Base-by-base conservation (phyloP, 2,113 vertebrate species). In the Indicator indicator region DNA sequence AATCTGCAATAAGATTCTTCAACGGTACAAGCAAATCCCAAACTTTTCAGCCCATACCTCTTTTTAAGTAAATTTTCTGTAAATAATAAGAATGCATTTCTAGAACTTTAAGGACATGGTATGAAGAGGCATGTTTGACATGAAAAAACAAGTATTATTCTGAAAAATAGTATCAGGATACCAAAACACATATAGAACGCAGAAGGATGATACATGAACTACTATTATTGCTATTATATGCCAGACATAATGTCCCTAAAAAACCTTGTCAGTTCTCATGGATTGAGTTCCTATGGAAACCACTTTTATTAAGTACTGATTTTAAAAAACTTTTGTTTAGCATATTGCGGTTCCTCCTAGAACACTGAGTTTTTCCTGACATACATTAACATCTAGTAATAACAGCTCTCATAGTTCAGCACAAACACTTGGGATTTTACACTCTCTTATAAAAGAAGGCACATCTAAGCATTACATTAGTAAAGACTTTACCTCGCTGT, bases 271-370 rank as follows among this genome's bases (percentile, higher is more conserved):
- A 93, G 68, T 71, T 94, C 64, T 83, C 85, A 48, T 33, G 63
- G 33, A 93, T 77, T 85, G 72, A 89, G 84, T 89, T 93, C 86
- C 82, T 94, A 93, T 91, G 84, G 89, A 90, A 94, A 95, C n/a
- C 0, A 0, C 13, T 62, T 83, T 60, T 77, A 85, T 77, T 85
- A 91, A 91, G 60, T 26, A 69, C 46, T 74, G 27, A 3, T 68
- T 93, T 84, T 32, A 20, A 65, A 94, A 89, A 54, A n/a, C 6
- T 24, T 38, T 71, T 92, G 59, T 85, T 90, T 78, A 88, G 28
- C 76, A 62, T 84, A 83, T 77, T 86, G 33, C 62, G 64, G 56
- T 81, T 94, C 44, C 36, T 89, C 55, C 27, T 56, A 80, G 67
- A 74, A 89, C 68, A 87, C 0, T 77, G 46, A n/a, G 9, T 1